Evolutionary conservation across 2,888 invertebrate genomes (phyloP), one percentile per base, ranked within the genome.

Genomic region (Cartodere bifasciata): DNA sequence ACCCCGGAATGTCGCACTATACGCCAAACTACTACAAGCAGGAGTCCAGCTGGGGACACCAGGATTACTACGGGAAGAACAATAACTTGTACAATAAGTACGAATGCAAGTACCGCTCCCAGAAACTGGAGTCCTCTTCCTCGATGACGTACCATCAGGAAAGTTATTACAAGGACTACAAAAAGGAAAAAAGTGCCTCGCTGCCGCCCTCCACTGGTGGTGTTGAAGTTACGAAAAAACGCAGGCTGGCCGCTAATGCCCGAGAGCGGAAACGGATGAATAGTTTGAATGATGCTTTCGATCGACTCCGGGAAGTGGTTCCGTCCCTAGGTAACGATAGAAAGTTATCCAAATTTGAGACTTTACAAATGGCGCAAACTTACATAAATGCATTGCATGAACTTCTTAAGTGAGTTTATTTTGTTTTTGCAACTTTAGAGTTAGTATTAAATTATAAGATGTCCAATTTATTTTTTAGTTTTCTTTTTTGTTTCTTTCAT

Each of bases 281-380:
- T 54, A 75, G 75, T 46, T 58, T 80, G 39, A 81, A 81, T 54
- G 72, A 73, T 41, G 81, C 80, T 2, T 81, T 80, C 49, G 79
- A 79, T 52, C 62, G 70, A 40, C 62, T 80, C 4, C 55, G 80
- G 29, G 74, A 74, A 42, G 79, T 79, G 5, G 73, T 81, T 21
- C 80, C 81, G 1, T 72, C 74, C 3, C 58, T 78, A 22, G 75
- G 76, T 3, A 73, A 73, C 43, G 76, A 79, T 49, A 64, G 75
- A 46, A 76, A 78, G 53, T 60, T 80, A 36, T 78, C 77, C 36
- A 81, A 81, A 55, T 80, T 73, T 48, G 81, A 81, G 56, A 81
- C 80, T 20, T 58, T 81, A 23, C 79, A 80, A 56, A 79, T 81
- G 79, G 81, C 81, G 1, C 79, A 80, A 50, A 76, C 74, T 2